phyloP scores from a whole-genome alignment of 2,113 vertebrate species.

The Dryoscopus gambensis region DNA sequence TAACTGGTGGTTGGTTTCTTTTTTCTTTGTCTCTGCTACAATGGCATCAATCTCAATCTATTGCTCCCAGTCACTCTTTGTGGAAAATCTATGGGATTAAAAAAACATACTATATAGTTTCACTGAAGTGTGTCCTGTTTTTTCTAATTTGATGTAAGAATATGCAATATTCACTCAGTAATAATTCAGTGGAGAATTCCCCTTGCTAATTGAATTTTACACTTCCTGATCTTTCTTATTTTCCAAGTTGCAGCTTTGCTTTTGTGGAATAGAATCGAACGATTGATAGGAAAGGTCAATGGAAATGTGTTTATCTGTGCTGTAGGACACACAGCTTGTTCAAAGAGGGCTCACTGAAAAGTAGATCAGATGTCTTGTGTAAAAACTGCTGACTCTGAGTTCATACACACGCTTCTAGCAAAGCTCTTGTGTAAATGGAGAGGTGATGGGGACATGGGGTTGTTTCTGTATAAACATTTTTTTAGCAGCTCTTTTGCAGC shows the following conservation, averaged over 20 bases:
- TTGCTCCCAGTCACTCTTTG: background rate
- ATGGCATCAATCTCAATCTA: background rate
- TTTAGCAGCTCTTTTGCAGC: background rate
- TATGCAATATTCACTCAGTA: background rate
- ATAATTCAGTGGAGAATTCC: background rate
- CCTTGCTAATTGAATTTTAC: background rate
- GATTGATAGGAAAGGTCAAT: background rate
- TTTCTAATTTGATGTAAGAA: background rate
- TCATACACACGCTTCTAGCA: background rate
- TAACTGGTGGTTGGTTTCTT: fast-evolving
- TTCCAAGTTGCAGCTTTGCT: background rate
- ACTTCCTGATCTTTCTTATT: background rate
- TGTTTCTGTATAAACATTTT: background rate
- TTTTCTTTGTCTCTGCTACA: background rate
- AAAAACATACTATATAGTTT: background rate
- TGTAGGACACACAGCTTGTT: background rate
- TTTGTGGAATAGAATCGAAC: background rate
- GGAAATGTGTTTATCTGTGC: background rate
- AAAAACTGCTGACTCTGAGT: background rate
- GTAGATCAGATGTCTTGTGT: background rate
- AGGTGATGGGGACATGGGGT: background rate
- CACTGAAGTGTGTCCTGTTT: background rate
- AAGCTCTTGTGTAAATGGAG: background rate
- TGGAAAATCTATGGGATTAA: background rate
- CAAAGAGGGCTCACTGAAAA: background rate